Percentiles rank a stretch among this genome's conserved stretches.
Evolutionary conservation across 2,888 invertebrate genomes (phyloP).

Genomic region (Apamea anceps): DNA sequence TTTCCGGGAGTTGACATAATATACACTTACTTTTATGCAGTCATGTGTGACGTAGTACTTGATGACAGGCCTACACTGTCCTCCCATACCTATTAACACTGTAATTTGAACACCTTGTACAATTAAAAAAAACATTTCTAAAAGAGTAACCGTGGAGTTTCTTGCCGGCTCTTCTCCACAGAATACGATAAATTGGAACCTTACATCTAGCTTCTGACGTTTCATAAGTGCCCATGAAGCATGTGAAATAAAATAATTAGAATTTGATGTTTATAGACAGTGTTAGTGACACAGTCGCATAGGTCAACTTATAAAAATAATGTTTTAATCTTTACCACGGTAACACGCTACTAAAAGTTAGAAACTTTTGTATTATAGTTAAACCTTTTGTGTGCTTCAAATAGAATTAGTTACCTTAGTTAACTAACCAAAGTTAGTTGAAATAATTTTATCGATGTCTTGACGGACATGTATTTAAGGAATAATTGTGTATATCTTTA

Average conservation of each 20-base stretch:
- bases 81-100: neutral
- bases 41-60: neutral
- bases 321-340: constrained; percentile 52
- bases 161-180: neutral
- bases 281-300: neutral
- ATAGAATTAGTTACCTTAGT: constrained; percentile 57
- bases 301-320: neutral
- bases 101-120: neutral
- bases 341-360: constrained; percentile 47
- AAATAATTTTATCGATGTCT: constrained; percentile 52
- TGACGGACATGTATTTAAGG: constrained; percentile 49
- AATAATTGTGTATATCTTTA: constrained; percentile 57
- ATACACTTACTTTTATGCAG: constrained; percentile 35
- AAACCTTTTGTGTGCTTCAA: constrained; percentile 53
- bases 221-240: neutral
- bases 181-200: neutral
- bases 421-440: constrained; percentile 60
- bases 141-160: neutral
- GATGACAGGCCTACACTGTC: neutral
- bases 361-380: constrained; percentile 45
- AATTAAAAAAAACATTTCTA: neutral
- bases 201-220: neutral
- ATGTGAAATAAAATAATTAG: neutral
- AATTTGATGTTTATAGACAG: neutral
- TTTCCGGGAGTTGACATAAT: constrained; percentile 32